Evolutionary conservation across 2,888 invertebrate species (phyloP).

Genomic region (Ceramica pisi): DNA sequence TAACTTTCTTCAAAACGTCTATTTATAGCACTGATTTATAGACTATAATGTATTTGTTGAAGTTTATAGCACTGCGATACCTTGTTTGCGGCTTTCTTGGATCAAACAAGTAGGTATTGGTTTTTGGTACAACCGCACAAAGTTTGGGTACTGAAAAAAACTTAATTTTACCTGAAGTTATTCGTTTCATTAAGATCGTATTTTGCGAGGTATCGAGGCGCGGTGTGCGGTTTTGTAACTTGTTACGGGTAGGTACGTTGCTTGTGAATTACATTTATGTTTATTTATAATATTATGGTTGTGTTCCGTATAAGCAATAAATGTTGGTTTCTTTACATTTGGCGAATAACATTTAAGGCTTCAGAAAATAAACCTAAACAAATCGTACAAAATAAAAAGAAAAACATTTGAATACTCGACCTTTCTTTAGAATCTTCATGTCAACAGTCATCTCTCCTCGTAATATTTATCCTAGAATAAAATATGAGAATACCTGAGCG

Average conservation of each 20-base stretch:
- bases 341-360: neutral
- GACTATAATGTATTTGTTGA: neutral
- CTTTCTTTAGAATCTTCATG: neutral
- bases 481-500: constrained; percentile 16
- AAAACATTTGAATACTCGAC: neutral
- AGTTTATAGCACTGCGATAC: neutral
- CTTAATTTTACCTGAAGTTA: neutral
- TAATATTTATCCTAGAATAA: constrained; percentile 24
- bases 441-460: neutral
- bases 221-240: neutral
- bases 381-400: neutral
- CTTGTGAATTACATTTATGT: neutral
- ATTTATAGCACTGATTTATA: no score
- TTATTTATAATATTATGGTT: no score
- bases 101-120: constrained; percentile 3
- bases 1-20: constrained; percentile 16
- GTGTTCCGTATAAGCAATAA: neutral
- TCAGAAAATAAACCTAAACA: neutral
- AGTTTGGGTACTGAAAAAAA: neutral
- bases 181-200: constrained; percentile 1
- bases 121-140: constrained; percentile 4
- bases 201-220: neutral
- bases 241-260: neutral
- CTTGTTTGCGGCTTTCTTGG: constrained; percentile 2
- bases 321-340: neutral